phyloP scores from a whole-genome alignment of 2,113 vertebrate species.

The Coptodon rendalli region DNA sequence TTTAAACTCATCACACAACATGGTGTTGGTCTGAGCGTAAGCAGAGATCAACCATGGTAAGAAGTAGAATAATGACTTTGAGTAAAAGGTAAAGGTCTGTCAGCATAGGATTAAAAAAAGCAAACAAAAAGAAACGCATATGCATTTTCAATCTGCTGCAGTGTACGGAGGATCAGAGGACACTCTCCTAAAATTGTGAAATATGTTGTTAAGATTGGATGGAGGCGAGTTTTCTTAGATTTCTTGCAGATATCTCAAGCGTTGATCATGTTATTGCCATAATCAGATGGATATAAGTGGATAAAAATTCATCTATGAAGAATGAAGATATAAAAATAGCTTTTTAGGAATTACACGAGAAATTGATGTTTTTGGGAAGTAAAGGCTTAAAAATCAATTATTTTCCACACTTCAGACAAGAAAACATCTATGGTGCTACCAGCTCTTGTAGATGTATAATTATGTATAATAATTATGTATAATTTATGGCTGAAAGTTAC shows the following conservation, averaged over 20 bases:
- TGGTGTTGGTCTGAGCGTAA: not conserved
- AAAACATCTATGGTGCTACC: not conserved
- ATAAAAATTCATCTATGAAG: not conserved
- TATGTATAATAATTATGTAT: not conserved
- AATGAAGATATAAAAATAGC: not conserved
- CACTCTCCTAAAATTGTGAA: not conserved
- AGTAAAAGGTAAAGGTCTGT: not conserved
- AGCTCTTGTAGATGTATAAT: not conserved
- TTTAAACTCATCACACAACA: not conserved
- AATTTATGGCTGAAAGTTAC: not conserved
- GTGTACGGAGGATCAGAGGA: not conserved
- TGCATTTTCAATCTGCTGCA: not conserved
- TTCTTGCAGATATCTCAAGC: not conserved
- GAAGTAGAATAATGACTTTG: not conserved
- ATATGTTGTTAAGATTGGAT: not conserved
- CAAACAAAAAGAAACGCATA: not conserved
- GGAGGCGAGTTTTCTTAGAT: not conserved
- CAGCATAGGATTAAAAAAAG: not conserved
- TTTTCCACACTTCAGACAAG: not conserved
- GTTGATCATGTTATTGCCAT: not conserved
- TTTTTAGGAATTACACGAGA: not conserved
- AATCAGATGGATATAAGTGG: not conserved
- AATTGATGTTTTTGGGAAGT: not conserved
- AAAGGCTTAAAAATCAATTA: not conserved
- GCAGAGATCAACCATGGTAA: not conserved